Evolutionary conservation across 1,140 invertebrate species (phyloP), one percentile per base, ranked within the genome.

Genomic region (Penaeus chinensis): DNA sequence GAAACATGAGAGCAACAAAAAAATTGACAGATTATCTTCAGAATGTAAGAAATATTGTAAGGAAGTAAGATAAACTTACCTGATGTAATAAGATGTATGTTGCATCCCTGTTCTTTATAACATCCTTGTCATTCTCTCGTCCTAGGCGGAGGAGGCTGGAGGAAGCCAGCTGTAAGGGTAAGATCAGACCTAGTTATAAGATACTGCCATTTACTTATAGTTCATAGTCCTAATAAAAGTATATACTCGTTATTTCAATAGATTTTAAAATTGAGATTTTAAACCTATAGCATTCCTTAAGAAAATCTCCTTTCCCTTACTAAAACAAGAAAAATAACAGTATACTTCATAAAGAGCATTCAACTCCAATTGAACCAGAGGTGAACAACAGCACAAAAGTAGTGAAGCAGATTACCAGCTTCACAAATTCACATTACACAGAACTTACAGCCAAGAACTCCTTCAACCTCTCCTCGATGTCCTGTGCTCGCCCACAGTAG

Each of bases 381-480:
- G 54, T 16, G 37, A 54, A 54, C 54, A 13, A 54, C 54, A 54
- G 54, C 37, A 54, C 10, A 54, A 13, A 54, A 54, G 16, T 0
- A 2, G 2, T 10, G 54, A 11, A 54, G 16, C 54, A 54, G 54
- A 54, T 54, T 54, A 54, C 54, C 10, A 54, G 54, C 16, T 54
- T 13, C 10, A 54, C 16, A 54, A 54, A 54, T 54, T 11, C 11
- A 90, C 65, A 4, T 81, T 37, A 90, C 11, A 16, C 10, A 54
- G 16, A 0, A 54, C 92, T 93, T 92, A 95, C 94, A 5, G 99
- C 99, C 79, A 99, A 93, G 92, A 99, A 99, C 92, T 99, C 99
- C 91, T 99, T 99, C 95, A 99, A 97, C 87, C 99, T 94, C 91
- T 99, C 98, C 91, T 99, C 98, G 90, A 99, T 98, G 92, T 99